Conservation (phyloP, 2,888 invertebrate genomes). For the Rhynchonema sp. region DNA sequence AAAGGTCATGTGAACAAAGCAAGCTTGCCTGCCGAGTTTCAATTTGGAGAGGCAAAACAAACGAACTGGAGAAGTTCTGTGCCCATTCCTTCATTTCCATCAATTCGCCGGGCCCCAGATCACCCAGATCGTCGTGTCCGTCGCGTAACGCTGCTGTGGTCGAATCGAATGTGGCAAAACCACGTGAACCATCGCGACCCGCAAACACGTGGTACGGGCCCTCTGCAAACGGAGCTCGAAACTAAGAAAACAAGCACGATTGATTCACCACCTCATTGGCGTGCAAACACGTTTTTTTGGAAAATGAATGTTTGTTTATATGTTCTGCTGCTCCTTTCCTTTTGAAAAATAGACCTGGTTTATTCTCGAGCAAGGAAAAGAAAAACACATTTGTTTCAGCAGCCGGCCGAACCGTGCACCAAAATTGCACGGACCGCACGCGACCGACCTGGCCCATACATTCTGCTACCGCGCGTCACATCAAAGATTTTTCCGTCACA, state of each 20-base stretch:
- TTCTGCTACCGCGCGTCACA: slow-evolving; percentile 65
- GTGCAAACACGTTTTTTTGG: too few relatives aligned
- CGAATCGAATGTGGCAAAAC: slow-evolving; percentile 76
- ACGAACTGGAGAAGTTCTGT: slow-evolving; percentile 72
- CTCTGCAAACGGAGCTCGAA: slow-evolving; percentile 38
- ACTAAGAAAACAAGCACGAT: background rate
- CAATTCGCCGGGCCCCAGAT: slow-evolving; percentile 77
- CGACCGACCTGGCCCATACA: slow-evolving; percentile 72
- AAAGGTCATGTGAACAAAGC: too few relatives aligned
- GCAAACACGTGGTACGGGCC: slow-evolving; percentile 85
- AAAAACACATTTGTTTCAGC: background rate
- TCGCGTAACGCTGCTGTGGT: slow-evolving; percentile 47
- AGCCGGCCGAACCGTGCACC: background rate
- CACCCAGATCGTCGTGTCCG: slow-evolving; percentile 83
- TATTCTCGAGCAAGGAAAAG: too few relatives aligned
- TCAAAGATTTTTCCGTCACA: slow-evolving; percentile 89
- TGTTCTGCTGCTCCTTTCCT: too few relatives aligned
- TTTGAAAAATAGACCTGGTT: too few relatives aligned
- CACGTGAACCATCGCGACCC: slow-evolving; percentile 81
- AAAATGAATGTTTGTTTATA: too few relatives aligned
- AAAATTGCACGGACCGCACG: background rate
- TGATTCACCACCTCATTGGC: background rate
- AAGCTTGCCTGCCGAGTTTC: background rate
- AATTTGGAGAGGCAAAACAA: background rate
- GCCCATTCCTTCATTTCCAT: slow-evolving; percentile 90